Base-by-base conservation (phyloP, 2,888 invertebrate species). In the Capitulum mitella region DNA sequence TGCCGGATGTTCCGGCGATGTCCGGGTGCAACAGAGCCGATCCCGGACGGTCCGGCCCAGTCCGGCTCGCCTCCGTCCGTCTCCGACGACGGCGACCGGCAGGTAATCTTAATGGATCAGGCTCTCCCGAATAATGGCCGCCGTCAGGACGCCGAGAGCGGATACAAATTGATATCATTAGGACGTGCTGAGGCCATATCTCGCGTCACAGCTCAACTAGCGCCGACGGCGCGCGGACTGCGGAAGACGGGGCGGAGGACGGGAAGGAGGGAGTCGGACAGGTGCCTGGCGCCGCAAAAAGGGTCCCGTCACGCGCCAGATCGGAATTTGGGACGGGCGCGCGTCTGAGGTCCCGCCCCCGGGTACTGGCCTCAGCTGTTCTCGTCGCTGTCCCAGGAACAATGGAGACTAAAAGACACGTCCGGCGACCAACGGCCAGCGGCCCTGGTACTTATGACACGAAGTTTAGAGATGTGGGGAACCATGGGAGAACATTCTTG, bases 141-240 rank as follows among this genome's bases (percentile, higher is more conserved):
- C 8, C 10, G 37, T 37, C 70, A 19, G 22, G 26, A 22, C 70
- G 8, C 1, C 6, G 16, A 8, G 40, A 8, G 10, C 70, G 26
- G 70, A 70, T 40, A 70, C 70, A 70, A 70, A 70, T 64, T 70
- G 70, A 70, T 70, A 70, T 37, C 29, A 40, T 70, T 70, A 40
- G 40, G 26, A 19, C 16, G 40, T 26, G 37, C 37, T 37, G 40
- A 26, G 40, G 22, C 40, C 37, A 22, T 40, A 14, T 64, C 40
- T 14, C 12, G 16, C 37, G 8, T 22, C 26, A 70, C 70, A 8
- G 37, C 70, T 70, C 70, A 70, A 70, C 70, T 70, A 19, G 64
- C 32, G 19, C 14, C 14, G 32, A 29, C 29, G 58, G 58, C 58
- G n/a, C 58, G 58, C 58, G 58, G 58, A 12, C 5, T 32, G 34